These are phyloP conservation scores for Sitta carolinensis DNA, from an alignment of 2,797 vertebrate genomes.

Conservation along the genomic window DNA sequence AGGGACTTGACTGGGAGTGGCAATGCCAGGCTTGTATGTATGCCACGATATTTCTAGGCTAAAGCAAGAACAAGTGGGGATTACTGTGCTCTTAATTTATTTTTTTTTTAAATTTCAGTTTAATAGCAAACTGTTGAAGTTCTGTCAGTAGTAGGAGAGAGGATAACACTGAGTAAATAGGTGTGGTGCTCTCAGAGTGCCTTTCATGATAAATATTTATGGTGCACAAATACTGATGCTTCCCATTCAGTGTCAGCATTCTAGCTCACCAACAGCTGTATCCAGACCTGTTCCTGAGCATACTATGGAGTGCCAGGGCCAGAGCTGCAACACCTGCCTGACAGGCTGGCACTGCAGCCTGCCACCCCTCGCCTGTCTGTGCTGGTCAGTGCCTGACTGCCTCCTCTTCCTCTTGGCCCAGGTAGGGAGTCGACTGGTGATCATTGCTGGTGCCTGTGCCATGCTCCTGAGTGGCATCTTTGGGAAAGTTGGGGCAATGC, in stretches of 20 bases:
- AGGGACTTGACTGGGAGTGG: neutral
- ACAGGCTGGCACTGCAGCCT: neutral
- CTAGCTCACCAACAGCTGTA: neutral
- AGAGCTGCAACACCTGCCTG: neutral
- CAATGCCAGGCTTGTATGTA: neutral
- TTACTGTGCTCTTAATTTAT: neutral
- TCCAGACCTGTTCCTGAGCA: neutral
- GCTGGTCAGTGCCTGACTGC: accelerated
- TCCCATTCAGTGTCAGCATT: neutral
- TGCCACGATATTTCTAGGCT: neutral
- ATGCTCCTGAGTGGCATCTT: conserved; percentile 89
- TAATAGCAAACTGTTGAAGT: neutral
- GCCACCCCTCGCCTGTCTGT: accelerated
- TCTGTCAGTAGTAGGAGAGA: neutral
- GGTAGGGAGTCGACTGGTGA: conserved; percentile 95
- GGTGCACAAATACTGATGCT: neutral
- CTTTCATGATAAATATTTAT: neutral
- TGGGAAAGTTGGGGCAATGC: conserved; percentile 88
- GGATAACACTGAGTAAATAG: neutral
- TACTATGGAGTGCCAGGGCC: neutral
- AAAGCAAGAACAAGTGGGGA: neutral
- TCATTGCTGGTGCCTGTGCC: conserved; percentile 82
- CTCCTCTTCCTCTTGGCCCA: conserved; percentile 60
- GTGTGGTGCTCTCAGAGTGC: neutral
- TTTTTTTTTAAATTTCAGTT: neutral